A percentile compares a stretch with the other conserved stretches of the same genome.
Evolutionary conservation across 1,140 invertebrate species (phyloP).

Genomic region (Myzus persicae): DNA sequence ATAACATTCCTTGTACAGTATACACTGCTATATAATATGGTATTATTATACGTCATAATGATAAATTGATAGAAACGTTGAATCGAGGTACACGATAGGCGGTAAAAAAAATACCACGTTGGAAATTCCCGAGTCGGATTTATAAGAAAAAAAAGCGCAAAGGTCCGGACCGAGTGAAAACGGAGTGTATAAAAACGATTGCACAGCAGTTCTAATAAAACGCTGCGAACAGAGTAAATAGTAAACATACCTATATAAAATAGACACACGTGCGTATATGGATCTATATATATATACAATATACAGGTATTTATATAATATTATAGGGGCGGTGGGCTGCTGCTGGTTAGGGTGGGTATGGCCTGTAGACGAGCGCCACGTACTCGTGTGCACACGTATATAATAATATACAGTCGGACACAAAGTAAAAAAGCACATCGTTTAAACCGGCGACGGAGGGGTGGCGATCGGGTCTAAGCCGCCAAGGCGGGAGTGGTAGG

Average conservation of each 20-base stretch:
- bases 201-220: conserved; percentile 11
- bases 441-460: not conserved
- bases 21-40: not conserved
- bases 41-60: not conserved
- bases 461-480: too few relatives aligned
- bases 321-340: not conserved
- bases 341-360: not conserved
- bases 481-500: not conserved
- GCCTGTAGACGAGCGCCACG: not conserved
- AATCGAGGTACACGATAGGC: not conserved
- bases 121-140: not conserved
- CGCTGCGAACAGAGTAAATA: not conserved
- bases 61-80: not conserved
- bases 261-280: not conserved
- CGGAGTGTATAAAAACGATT: not conserved
- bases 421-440: conserved; percentile 38
- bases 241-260: not conserved
- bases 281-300: not conserved
- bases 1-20: not conserved
- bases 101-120: not conserved
- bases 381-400: not conserved
- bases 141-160: not conserved
- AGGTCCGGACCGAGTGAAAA: not conserved
- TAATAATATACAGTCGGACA: not conserved
- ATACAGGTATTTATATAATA: conserved; percentile 20